These are phyloP conservation scores for Tetragonula carbonaria DNA, from an alignment of 2,888 invertebrate genomes.

Conservation along the genomic window DNA sequence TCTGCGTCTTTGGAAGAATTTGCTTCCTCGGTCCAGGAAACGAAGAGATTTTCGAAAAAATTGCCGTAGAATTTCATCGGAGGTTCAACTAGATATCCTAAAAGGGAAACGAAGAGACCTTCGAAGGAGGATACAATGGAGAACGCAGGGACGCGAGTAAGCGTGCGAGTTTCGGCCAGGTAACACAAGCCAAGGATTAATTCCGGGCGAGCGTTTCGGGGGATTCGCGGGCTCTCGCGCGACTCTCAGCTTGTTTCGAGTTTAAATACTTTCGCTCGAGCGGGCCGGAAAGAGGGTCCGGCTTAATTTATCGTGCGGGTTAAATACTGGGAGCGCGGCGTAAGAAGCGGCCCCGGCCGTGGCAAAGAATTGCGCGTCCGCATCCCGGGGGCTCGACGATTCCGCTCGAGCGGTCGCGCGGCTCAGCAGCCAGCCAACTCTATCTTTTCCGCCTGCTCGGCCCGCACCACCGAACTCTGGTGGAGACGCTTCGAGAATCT, in stretches of 20 bases:
- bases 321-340: conserved; percentile 65
- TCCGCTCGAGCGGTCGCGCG: conserved; percentile 36
- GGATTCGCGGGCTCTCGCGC: conserved; percentile 48
- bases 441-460: conserved; percentile 7
- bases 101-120: not conserved
- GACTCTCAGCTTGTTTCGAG: conserved; percentile 69
- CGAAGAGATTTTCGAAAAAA: too few species aligned
- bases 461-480: conserved; percentile 6
- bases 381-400: conserved; percentile 22
- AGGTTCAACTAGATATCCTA: too few species aligned
- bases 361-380: conserved; percentile 60
- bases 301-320: conserved; percentile 76
- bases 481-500: conserved; percentile 74
- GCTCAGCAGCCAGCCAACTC: conserved; percentile 14
- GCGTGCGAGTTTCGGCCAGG: conserved; percentile 32
- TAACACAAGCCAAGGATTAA: conserved; percentile 59
- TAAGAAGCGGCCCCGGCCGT: conserved; percentile 40
- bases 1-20: too few species aligned
- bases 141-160: conserved; percentile 7
- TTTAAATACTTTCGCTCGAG: conserved; percentile 73
- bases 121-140: not conserved
- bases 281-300: conserved; percentile 72
- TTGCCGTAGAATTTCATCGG: too few species aligned
- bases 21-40: too few species aligned
- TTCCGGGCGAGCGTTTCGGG: conserved; percentile 51